Base-by-base conservation (phyloP, 92 coral and sea anemone species). In the Epizoanthus scotinus region DNA sequence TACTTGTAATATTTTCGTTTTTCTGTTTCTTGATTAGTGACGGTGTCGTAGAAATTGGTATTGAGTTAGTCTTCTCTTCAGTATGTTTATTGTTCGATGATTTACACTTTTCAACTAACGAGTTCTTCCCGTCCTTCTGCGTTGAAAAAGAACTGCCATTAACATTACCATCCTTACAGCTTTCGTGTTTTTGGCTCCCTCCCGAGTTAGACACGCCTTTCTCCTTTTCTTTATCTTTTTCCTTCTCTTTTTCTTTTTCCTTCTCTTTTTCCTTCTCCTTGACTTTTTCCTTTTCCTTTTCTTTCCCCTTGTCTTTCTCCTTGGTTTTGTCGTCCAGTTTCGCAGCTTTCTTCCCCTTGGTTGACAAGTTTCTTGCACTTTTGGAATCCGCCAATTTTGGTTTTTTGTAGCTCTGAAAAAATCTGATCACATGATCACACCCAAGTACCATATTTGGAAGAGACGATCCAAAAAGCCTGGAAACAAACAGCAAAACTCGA, bases 361-460 rank as follows among this genome's bases (percentile, higher is more conserved):
- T 17, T 1, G 66, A 28, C 27, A 71, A 60, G 54, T n/a, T 66
- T 82, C 38, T 22, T 75, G 36, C 26, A 75, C 67, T 75, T 19
- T 59, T 84, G 56, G 84, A 67, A 44, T 77, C 56, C 67, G 61
- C 74, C n/a, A 67, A 29, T 70, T 61, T 58, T n/a, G 90, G 67
- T 69, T 87, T 87, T 56, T 70, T 71, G 17, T 82, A 59, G 67
- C 83, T 63, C 71, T 91, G 93, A 55, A 91, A 91, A 72, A 91
- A 91, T 58, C 82, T 89, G 44, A 89, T 71, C 12, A 91, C 93
- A 66, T 91, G 97, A 36, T 91, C 97, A 73, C 97, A 91, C 42
- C 97, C 93, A 66, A 86, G 93, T 3, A 91, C 97, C 86, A 91
- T 89, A 53, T 70, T 78, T n/a, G 97, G 97, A 22, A 91, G 91